phyloP scores from a whole-genome alignment of 2,797 vertebrate species.

The Lagocephalus sceleratus region DNA sequence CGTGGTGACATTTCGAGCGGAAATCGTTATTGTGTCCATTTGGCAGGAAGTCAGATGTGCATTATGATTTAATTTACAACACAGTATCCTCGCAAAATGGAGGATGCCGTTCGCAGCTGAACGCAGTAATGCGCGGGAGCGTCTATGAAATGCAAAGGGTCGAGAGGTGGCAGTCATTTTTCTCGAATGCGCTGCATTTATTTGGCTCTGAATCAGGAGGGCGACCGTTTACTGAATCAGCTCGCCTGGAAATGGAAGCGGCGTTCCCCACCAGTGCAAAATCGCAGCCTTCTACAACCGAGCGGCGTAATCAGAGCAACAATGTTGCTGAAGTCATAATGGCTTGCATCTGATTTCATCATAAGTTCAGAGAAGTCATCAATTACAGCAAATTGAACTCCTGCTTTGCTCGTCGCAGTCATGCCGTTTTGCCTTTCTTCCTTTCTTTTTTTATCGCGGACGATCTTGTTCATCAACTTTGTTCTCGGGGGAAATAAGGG shows the following conservation, averaged over 20 bases:
- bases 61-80: slow-evolving; percentile 53
- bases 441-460: slow-evolving; percentile 24
- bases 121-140: slow-evolving; percentile 24
- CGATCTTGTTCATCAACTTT: slow-evolving; percentile 46
- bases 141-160: slow-evolving; percentile 32
- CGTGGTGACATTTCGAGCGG: slow-evolving; percentile 46
- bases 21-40: slow-evolving; percentile 60
- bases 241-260: slow-evolving; percentile 4
- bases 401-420: slow-evolving; percentile 32
- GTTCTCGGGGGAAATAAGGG: slow-evolving; percentile 44
- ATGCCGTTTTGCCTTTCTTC: slow-evolving; percentile 35
- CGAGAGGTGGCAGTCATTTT: slow-evolving; percentile 25
- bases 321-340: slow-evolving; percentile 30
- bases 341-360: slow-evolving; percentile 67
- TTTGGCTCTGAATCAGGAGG: slow-evolving; percentile 17
- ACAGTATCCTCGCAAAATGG: slow-evolving; percentile 29
- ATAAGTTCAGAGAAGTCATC: slow-evolving; percentile 55
- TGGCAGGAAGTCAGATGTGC: slow-evolving; percentile 54
- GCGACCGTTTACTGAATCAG: slow-evolving; percentile 9
- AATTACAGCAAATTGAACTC: slow-evolving; percentile 56
- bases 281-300: not conserved
- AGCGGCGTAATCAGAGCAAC: slow-evolving; percentile 18
- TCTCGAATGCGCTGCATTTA: slow-evolving; percentile 29
- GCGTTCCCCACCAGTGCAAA: not conserved
- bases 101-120: slow-evolving; percentile 18